Evolutionary conservation across 2,797 vertebrate genomes (phyloP).

Genomic region (Calcarius lapponicus): DNA sequence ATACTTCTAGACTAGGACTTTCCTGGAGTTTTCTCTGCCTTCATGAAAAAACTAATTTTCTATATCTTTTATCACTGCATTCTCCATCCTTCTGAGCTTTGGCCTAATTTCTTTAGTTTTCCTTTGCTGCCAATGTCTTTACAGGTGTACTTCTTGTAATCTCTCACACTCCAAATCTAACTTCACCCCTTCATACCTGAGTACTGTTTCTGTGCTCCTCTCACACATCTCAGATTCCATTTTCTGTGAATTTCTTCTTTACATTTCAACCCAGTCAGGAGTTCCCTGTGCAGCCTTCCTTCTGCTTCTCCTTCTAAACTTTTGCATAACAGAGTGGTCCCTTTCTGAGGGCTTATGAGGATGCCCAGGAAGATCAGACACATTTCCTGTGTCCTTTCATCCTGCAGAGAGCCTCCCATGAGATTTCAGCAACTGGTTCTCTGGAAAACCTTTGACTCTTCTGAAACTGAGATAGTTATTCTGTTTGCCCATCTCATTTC

Average conservation of each 20-base stretch:
- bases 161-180: background rate
- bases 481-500: background rate
- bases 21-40: background rate
- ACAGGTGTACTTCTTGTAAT: background rate
- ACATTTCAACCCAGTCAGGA: background rate
- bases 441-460: background rate
- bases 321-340: background rate
- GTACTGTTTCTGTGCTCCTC: background rate
- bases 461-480: background rate
- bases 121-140: background rate
- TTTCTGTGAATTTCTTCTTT: background rate
- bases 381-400: background rate
- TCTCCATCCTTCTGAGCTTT: background rate
- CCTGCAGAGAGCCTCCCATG: background rate
- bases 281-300: background rate
- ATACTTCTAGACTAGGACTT: background rate
- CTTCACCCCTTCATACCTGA: background rate
- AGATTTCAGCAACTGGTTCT: background rate
- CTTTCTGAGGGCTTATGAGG: background rate
- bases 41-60: background rate
- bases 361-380: background rate
- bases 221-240: background rate
- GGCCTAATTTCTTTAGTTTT: background rate
- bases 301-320: background rate
- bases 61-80: background rate